phyloP scores from a whole-genome alignment of 37 sponge, comb jelly and placozoan species.

The Beroe forskalii region DNA sequence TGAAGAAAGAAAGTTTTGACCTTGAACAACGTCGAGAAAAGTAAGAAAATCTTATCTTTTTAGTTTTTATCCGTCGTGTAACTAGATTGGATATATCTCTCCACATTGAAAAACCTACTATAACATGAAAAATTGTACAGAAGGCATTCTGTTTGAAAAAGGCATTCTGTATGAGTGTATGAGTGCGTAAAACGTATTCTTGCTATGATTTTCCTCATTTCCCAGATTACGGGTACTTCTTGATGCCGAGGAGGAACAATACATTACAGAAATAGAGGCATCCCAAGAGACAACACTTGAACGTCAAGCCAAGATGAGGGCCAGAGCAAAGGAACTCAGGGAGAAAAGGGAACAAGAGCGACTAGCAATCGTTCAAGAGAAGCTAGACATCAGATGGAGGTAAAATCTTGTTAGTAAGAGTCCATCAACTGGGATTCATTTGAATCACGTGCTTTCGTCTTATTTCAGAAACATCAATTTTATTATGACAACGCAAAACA shows the following conservation, averaged over 20 bases:
- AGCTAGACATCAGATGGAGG: constrained; percentile 92
- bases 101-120: too few relatives aligned
- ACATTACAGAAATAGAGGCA: constrained; percentile 73
- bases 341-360: constrained; percentile 89
- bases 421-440: too few relatives aligned
- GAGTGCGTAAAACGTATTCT: too few relatives aligned
- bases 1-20: constrained; percentile 73
- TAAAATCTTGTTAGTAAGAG: constrained; percentile 19
- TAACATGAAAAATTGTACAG: too few relatives aligned
- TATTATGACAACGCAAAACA: too few relatives aligned
- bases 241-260: constrained; percentile 82
- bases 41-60: constrained; percentile 44
- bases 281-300: constrained; percentile 86
- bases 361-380: constrained; percentile 83
- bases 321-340: constrained; percentile 77
- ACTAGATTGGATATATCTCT: not conserved
- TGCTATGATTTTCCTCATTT: too few relatives aligned
- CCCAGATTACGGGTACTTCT: constrained; percentile 83
- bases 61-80: not conserved
- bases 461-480: too few relatives aligned
- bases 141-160: too few relatives aligned
- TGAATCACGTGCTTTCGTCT: too few relatives aligned
- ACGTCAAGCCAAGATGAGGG: constrained; percentile 92
- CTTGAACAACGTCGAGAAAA: constrained; percentile 88
- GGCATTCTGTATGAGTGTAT: too few relatives aligned